A percentile compares a stretch with the other conserved stretches of the same genome.
Conservation (phyloP, 2,888 invertebrate species). For the Bhutanitis thaidina region DNA sequence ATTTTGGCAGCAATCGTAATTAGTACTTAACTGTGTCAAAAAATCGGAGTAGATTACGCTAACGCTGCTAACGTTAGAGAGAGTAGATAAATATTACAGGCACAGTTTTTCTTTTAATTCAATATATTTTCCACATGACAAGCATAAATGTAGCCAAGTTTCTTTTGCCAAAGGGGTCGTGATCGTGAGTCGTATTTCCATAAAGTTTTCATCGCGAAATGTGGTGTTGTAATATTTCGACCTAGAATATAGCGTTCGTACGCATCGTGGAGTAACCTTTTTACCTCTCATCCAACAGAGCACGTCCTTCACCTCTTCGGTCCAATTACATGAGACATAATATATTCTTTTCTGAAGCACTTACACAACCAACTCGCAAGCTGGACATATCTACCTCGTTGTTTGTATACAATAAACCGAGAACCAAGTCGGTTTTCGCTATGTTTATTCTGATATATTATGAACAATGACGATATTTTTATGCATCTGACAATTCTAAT, state of each 20-base stretch:
- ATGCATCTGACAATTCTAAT: constrained; percentile 1
- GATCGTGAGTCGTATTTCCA: constrained; percentile 59
- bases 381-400: not conserved
- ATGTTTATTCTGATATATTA: not conserved
- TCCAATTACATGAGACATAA: constrained; percentile 56
- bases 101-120: constrained; percentile 12
- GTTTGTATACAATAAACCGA: not conserved
- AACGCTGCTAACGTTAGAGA: not conserved
- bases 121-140: constrained; percentile 25
- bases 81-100: not conserved
- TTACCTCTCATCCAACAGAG: constrained; percentile 44
- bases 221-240: constrained; percentile 63
- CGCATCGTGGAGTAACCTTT: constrained; percentile 54
- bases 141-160: constrained; percentile 54
- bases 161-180: constrained; percentile 60
- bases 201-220: constrained; percentile 63
- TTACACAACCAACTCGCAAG: not conserved
- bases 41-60: too few relatives aligned
- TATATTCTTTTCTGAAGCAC: not conserved
- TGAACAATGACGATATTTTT: constrained; percentile 4
- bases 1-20: too few relatives aligned
- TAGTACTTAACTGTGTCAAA: too few relatives aligned
- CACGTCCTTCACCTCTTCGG: constrained; percentile 60
- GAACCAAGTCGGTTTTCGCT: not conserved
- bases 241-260: constrained; percentile 63